Base-by-base conservation (phyloP, 2,888 invertebrate species). In the Ormyrus pomaceus region DNA sequence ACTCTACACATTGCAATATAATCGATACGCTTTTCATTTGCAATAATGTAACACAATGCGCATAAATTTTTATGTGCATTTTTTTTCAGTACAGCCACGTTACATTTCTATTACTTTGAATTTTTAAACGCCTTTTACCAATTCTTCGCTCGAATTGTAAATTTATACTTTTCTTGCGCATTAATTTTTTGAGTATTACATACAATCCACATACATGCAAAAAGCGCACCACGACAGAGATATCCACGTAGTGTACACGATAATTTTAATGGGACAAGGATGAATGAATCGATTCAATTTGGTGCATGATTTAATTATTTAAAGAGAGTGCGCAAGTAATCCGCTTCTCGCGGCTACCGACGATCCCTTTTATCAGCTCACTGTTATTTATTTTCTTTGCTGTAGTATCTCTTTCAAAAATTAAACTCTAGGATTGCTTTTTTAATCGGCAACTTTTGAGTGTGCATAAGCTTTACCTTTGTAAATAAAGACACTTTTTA, bases 301-400 rank as follows among this genome's bases (percentile, higher is more conserved):
- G 85, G 90, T 90, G 90, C 89, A 87, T 87, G 87, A 88, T 87
- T 87, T 88, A 88, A 89, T 89, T 88, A 87, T 88, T 88, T 86
- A 68, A 88, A 88, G 86, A 89, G 86, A 88, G 89, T 89, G 88
- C 87, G 86, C 84, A 86, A 87, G 85, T 86, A 82, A 84, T 84
- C 86, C 80, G 84, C 80, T 81, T 83, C 83, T 81, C 83, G 82
- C 78, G 83, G 70, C 77, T 79, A 82, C 13, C 74, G 84, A 86
- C 86, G 86, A 86, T 84, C 71, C 79, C 66, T 56, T 55, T 46
- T 34, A 46, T 51, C 1, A 51, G 34, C 34, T 34, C 34, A 3
- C n/a, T 56, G 34, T 7, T 59, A 48, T 34, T 71, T 50, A 10
- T n/a, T 10, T 81, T 80, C 46, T 46, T 46, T 62, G 34, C 0